These are phyloP conservation scores for Oceanodroma leucorhoa DNA, from an alignment of 2,797 vertebrate species.

Conservation along the genomic window DNA sequence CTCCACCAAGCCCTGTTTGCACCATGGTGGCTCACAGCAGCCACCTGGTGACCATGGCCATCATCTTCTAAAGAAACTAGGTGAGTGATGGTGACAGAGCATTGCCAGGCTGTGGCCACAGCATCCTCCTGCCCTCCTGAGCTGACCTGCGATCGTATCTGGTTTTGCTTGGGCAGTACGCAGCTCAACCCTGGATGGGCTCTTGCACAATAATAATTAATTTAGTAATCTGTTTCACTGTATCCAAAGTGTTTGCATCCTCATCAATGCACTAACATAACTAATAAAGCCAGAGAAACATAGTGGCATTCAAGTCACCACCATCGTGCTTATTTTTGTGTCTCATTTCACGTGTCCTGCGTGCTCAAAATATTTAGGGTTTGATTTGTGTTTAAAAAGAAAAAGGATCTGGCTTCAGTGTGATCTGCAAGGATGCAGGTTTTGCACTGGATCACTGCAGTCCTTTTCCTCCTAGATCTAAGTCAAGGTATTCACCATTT, in stretches of 20 bases:
- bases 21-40: not conserved
- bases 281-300: not conserved
- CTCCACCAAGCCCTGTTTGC: not conserved
- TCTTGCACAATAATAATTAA: not conserved
- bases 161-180: not conserved
- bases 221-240: not conserved
- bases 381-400: not conserved
- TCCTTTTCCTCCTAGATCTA: not conserved
- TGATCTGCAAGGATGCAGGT: accelerated
- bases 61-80: not conserved
- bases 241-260: not conserved
- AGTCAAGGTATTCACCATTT: not conserved
- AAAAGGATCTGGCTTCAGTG: not conserved
- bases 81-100: not conserved
- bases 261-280: not conserved
- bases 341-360: not conserved
- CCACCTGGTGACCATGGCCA: not conserved
- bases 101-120: accelerated
- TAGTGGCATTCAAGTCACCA: not conserved
- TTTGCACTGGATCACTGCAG: not conserved
- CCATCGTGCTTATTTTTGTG: not conserved
- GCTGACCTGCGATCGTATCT: not conserved
- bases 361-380: not conserved
- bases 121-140: not conserved
- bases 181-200: not conserved